These are phyloP conservation scores for Amphipoea oculea DNA, from an alignment of 2,888 invertebrate species.

Conservation along the genomic window DNA sequence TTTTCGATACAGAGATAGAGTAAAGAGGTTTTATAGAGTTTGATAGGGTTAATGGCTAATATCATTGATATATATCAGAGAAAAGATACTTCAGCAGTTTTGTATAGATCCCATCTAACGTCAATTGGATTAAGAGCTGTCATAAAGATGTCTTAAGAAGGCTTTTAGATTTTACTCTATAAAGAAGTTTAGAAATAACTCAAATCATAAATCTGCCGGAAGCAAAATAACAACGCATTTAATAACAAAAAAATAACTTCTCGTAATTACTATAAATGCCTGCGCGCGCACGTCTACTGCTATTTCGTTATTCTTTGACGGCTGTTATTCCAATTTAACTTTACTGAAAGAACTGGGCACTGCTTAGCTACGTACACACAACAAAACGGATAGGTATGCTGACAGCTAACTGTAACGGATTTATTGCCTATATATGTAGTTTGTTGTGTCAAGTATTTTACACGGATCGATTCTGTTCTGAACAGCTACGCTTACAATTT, in stretches of 20 bases:
- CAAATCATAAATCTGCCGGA: not conserved
- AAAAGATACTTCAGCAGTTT: not conserved
- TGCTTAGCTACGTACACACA: constrained; percentile 12
- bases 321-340: constrained; percentile 61
- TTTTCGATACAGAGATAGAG: not conserved
- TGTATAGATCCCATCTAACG: not conserved
- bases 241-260: constrained; percentile 27
- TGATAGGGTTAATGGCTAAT: not conserved
- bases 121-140: not conserved
- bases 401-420: not conserved
- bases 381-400: not conserved
- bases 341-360: constrained; percentile 50
- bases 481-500: not conserved
- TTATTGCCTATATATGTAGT: not conserved
- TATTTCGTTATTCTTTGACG: constrained; percentile 43
- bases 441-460: constrained; percentile 5
- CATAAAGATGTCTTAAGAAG: not conserved
- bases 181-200: not conserved
- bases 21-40: not conserved
- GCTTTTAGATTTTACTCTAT: not conserved
- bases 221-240: constrained; percentile 11
- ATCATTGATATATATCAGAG: not conserved
- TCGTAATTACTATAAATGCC: constrained; percentile 39
- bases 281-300: constrained; percentile 10
- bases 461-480: not conserved